Percentiles rank a stretch among this genome's conserved stretches.
Conservation (phyloP, 2,888 invertebrate species). For the Silvanus unidentatus region DNA sequence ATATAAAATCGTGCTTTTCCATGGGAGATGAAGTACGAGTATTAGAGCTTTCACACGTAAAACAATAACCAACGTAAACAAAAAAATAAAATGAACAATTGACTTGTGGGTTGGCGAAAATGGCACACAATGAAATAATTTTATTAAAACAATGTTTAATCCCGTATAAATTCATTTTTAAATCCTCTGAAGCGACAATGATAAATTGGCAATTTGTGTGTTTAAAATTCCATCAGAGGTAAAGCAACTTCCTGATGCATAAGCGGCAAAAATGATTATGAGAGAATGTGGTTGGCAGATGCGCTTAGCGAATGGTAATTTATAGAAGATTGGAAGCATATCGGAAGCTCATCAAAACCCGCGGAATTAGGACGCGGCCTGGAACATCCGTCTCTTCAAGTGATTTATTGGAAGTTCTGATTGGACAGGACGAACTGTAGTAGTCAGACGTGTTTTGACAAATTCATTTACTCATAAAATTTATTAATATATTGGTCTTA, state of each 20-base stretch:
- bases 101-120: too few species aligned
- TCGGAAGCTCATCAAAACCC: conserved; percentile 44
- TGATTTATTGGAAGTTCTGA: conserved; percentile 34
- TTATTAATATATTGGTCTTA: conserved; percentile 17
- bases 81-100: too few species aligned
- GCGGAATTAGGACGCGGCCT: conserved; percentile 39
- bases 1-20: too few species aligned
- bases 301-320: conserved; percentile 38
- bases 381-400: conserved; percentile 34
- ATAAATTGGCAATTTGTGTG: conserved; percentile 27
- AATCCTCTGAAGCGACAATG: conserved; percentile 20
- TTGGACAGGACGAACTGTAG: conserved; percentile 27
- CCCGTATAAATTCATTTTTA: conserved; percentile 21
- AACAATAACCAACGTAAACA: too few species aligned
- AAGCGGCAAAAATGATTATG: conserved; percentile 34
- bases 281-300: conserved; percentile 33
- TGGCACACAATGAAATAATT: conserved; percentile 2
- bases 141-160: conserved; percentile 11
- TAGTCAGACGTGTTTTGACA: conserved; percentile 19
- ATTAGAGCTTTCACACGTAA: too few species aligned
- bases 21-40: too few species aligned
- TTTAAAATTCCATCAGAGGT: conserved; percentile 23
- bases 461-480: conserved; percentile 21
- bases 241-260: conserved; percentile 22
- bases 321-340: conserved; percentile 41